Percentiles rank a stretch among this genome's conserved stretches.
phyloP scores from a whole-genome alignment of 2,797 vertebrate species.

The Sebastes itinus region DNA sequence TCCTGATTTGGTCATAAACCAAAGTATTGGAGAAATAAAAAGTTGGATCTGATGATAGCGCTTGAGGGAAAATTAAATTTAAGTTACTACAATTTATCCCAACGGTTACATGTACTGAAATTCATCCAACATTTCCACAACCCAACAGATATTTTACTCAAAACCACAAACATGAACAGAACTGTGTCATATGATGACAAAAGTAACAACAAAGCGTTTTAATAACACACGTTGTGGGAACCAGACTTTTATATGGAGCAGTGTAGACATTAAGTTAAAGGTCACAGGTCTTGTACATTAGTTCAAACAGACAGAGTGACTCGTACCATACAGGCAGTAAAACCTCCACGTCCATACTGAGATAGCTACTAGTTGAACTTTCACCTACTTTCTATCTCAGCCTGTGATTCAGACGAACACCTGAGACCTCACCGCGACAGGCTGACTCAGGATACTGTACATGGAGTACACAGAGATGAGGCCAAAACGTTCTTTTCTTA shows the following conservation, averaged over 20 bases:
- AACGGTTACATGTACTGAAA: too few relatives aligned
- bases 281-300: background rate
- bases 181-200: background rate
- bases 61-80: too few relatives aligned
- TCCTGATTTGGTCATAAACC: too few relatives aligned
- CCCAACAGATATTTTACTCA: too few relatives aligned
- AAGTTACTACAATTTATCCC: too few relatives aligned
- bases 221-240: background rate
- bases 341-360: background rate
- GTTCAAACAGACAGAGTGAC: background rate
- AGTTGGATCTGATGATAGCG: too few relatives aligned
- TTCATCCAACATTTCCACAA: too few relatives aligned
- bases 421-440: background rate
- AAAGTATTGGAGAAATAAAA: too few relatives aligned
- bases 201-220: background rate
- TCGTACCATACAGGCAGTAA: background rate
- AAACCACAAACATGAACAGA: too few relatives aligned
- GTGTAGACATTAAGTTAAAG: background rate
- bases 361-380: constrained; percentile 17
- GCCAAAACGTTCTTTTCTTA: constrained; percentile 44
- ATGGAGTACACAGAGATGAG: constrained; percentile 1
- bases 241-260: background rate
- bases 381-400: constrained; percentile 33
- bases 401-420: constrained; percentile 2
- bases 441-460: background rate